Conservation (phyloP, 2,888 invertebrate species). For the Phortica okadai region DNA sequence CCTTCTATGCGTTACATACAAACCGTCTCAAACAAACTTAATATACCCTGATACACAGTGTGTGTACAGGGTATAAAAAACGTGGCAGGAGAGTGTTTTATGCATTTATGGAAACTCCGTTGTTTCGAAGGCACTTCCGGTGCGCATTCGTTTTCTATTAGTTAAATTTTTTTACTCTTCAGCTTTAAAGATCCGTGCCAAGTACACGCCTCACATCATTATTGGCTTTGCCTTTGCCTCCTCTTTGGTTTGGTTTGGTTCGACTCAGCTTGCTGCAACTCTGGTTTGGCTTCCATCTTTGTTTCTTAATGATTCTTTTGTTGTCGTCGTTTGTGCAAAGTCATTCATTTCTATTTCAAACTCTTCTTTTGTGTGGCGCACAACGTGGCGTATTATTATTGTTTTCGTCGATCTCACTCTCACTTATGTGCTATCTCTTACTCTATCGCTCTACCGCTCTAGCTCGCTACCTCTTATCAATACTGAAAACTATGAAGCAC, state of each 20-base stretch:
- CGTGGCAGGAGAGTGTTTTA: background rate
- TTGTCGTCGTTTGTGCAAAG: constrained; percentile 20
- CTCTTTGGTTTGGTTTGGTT: background rate
- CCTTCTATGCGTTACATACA: too few relatives aligned
- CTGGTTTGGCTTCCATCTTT: background rate
- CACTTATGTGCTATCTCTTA: background rate
- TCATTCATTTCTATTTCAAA: constrained; percentile 22
- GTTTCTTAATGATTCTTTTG: constrained; percentile 22
- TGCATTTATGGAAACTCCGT: background rate
- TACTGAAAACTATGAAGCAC: too few relatives aligned
- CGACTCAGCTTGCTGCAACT: background rate
- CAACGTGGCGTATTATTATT: constrained; percentile 36
- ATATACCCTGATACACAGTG: too few relatives aligned
- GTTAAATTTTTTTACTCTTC: background rate
- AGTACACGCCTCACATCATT: background rate
- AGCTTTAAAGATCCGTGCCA: background rate
- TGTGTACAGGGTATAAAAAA: too few relatives aligned
- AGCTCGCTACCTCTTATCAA: background rate
- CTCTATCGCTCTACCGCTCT: background rate
- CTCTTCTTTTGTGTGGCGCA: constrained; percentile 11
- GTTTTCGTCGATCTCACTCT: background rate
- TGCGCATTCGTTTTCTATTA: constrained; percentile 13
- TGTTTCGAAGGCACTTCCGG: constrained; percentile 18
- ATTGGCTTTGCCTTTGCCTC: background rate
- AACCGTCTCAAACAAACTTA: too few relatives aligned